Percentiles rank a stretch among this genome's conserved stretches.
phyloP scores from a whole-genome alignment of 1,140 invertebrate genomes.

The Nymphalis io region DNA sequence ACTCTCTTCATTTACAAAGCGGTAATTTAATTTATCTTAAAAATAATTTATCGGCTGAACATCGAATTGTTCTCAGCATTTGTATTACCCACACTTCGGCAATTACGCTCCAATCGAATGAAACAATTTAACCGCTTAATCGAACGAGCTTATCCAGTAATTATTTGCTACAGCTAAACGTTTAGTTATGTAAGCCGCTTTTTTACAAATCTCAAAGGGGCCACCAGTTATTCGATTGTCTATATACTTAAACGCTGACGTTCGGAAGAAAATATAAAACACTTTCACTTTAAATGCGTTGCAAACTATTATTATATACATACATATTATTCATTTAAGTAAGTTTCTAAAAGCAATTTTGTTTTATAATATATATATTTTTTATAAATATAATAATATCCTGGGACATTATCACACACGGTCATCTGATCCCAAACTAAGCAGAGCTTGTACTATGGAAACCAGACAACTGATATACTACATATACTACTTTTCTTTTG shows the following conservation, averaged over 20 bases:
- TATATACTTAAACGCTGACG: not conserved
- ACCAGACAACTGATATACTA: too few species aligned
- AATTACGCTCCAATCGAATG: conserved; percentile 25
- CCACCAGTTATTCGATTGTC: not conserved
- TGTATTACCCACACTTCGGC: conserved; percentile 11
- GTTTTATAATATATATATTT: too few species aligned
- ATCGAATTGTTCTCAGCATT: conserved; percentile 12
- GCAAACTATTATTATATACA: too few species aligned
- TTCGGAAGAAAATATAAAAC: too few species aligned
- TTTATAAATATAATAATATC: too few species aligned
- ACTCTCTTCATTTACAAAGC: not conserved
- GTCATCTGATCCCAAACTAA: too few species aligned
- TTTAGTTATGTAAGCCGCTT: not conserved
- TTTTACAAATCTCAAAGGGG: not conserved
- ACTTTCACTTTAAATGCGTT: too few species aligned
- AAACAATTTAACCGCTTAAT: conserved; percentile 22
- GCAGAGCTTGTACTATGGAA: too few species aligned
- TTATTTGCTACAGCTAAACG: not conserved
- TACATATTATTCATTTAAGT: too few species aligned
- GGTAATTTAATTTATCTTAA: conserved; percentile 2
- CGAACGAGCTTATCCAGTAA: not conserved
- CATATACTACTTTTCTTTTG: too few species aligned
- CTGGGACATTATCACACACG: too few species aligned
- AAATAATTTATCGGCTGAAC: not conserved
- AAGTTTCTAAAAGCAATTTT: too few species aligned